A percentile compares a stretch with the other conserved stretches of the same genome.
phyloP scores from a whole-genome alignment of 2,797 vertebrate genomes.

The Oreonectes daqikongensis region DNA sequence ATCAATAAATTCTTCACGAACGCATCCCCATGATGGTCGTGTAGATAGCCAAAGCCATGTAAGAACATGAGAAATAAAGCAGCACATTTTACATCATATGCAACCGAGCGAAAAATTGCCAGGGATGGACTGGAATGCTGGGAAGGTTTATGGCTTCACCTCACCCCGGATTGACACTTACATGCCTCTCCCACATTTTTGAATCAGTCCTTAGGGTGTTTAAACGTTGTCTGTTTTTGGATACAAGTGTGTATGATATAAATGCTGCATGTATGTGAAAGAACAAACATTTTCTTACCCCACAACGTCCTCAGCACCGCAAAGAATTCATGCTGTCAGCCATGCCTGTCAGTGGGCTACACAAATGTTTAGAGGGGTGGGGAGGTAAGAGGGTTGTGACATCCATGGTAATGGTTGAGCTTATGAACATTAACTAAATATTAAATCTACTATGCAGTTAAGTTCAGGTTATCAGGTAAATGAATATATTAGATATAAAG shows the following conservation, averaged over 20 bases:
- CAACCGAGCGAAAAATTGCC: constrained; percentile 35
- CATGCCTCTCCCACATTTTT: constrained; percentile 53
- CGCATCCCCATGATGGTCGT: neutral
- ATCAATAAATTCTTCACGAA: neutral
- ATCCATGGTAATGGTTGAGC: neutral
- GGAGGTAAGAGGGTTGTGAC: neutral
- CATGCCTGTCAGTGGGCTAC: neutral
- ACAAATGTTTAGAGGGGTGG: neutral
- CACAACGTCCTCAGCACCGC: constrained; percentile 18
- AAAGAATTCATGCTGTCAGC: constrained; percentile 41
- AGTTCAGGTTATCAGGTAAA: no score
- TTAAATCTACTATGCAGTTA: no score
- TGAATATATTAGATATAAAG: no score
- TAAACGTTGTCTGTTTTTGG: neutral
- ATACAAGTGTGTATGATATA: neutral
- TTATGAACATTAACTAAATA: neutral
- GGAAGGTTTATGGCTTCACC: constrained; percentile 43
- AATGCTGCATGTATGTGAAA: neutral
- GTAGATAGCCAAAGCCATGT: constrained; percentile 11
- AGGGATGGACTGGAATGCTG: constrained; percentile 43
- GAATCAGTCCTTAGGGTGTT: constrained; percentile 42
- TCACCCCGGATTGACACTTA: constrained; percentile 42
- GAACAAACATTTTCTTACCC: constrained; percentile 30
- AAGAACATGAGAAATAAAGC: constrained; percentile 4
- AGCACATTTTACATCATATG: constrained; percentile 27